Evolutionary conservation across 1,140 invertebrate genomes (phyloP).

Genomic region (Coelopa frigida): DNA sequence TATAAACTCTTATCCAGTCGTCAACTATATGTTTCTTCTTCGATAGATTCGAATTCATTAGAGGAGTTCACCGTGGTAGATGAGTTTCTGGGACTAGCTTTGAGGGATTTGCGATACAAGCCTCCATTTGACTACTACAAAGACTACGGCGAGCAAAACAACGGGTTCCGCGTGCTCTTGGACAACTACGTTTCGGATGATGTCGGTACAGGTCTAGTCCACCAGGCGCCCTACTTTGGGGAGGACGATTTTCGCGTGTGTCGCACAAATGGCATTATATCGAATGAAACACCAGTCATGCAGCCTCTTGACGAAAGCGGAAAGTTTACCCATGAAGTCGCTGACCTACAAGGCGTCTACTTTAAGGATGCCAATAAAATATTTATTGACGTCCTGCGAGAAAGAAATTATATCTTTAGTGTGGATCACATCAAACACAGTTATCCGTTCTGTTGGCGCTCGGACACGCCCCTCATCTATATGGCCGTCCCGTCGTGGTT

Average conservation of each 20-base stretch:
- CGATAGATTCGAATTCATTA: slow-evolving; percentile 58
- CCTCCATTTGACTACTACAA: slow-evolving; percentile 90
- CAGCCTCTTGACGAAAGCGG: slow-evolving; percentile 94
- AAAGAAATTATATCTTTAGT: slow-evolving; percentile 66
- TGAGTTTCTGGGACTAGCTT: slow-evolving; percentile 72
- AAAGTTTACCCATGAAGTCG: slow-evolving; percentile 75
- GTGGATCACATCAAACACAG: slow-evolving; percentile 79
- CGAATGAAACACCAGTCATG: slow-evolving; percentile 74
- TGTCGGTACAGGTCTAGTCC: slow-evolving; percentile 97
- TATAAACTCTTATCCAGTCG: slow-evolving; percentile 57
- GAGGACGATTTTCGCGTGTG: slow-evolving; percentile 93
- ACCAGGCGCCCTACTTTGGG: slow-evolving; percentile 98
- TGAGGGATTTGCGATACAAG: slow-evolving; percentile 81
- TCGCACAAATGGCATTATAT: slow-evolving; percentile 73
- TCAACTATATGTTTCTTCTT: slow-evolving; percentile 51
- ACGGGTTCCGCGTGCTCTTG: slow-evolving; percentile 78
- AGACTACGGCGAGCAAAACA: slow-evolving; percentile 50
- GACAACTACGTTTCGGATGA: slow-evolving; percentile 95
- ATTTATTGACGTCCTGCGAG: slow-evolving; percentile 83
- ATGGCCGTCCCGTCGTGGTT: slow-evolving; percentile 99
- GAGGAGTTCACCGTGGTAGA: slow-evolving; percentile 62
- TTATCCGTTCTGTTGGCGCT: slow-evolving; percentile 99
- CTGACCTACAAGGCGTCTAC: slow-evolving; percentile 83
- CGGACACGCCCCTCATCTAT: slow-evolving; percentile 97
- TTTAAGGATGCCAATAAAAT: slow-evolving; percentile 85